These are phyloP conservation scores for Delichon dasypus DNA, from an alignment of 2,797 vertebrate species.

Conservation along the genomic window DNA sequence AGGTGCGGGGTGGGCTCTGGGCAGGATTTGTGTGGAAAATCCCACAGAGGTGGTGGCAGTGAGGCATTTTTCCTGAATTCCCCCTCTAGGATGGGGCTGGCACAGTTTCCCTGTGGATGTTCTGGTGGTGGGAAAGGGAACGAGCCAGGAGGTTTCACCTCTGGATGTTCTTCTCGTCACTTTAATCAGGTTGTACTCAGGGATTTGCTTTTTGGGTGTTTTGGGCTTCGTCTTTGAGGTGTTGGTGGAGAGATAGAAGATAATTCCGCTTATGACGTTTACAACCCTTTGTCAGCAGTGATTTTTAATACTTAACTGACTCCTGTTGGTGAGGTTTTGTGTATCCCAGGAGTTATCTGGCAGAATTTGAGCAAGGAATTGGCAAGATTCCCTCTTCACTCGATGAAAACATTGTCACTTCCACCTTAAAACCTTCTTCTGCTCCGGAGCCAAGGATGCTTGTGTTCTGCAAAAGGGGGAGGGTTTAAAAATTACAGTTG, in stretches of 20 bases:
- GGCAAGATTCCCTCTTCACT: neutral
- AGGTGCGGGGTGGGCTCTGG: neutral
- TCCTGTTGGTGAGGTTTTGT: neutral
- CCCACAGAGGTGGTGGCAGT: neutral
- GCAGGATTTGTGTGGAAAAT: neutral
- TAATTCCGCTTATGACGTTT: neutral
- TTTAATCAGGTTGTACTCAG: neutral
- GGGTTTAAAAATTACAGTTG: neutral
- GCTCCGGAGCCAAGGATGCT: neutral
- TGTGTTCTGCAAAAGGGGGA: neutral
- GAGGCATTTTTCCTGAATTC: neutral
- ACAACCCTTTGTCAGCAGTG: neutral
- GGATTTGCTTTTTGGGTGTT: neutral
- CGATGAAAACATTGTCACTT: neutral
- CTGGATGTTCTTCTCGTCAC: neutral
- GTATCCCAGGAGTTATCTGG: neutral
- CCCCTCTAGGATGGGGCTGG: neutral
- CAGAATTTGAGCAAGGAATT: neutral
- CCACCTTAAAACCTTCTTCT: neutral
- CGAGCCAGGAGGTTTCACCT: neutral
- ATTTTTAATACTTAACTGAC: neutral
- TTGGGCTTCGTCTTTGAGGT: neutral
- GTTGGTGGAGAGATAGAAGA: neutral
- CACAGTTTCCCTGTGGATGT: neutral
- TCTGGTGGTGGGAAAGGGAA: neutral